Conservation (phyloP, 2,113 vertebrate genomes). For the Brienomyrus longianalis region DNA sequence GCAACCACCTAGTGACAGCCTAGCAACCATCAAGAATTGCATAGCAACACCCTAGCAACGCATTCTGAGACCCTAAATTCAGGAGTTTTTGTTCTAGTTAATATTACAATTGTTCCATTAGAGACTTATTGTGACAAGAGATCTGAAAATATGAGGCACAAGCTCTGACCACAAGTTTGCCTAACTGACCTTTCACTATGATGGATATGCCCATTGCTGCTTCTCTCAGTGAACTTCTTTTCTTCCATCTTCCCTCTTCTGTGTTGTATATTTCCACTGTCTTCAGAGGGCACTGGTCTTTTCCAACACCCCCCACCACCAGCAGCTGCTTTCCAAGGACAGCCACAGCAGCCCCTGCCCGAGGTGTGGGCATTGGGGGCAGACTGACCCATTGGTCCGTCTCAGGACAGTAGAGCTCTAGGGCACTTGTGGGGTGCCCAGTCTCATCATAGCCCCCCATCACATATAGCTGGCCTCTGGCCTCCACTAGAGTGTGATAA, state of each 20-base stretch:
- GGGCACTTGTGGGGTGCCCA: constrained; percentile 69
- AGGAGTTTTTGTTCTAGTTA: too few species aligned
- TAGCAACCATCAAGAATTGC: too few species aligned
- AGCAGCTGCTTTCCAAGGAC: constrained; percentile 88
- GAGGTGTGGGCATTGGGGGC: constrained; percentile 77
- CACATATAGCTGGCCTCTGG: constrained; percentile 82
- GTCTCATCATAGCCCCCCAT: constrained; percentile 85
- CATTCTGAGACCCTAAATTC: too few species aligned
- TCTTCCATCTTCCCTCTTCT: constrained; percentile 93
- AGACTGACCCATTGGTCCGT: constrained; percentile 80
- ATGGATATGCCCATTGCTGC: constrained; percentile 88
- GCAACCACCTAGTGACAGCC: too few species aligned
- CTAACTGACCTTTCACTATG: constrained; percentile 75
- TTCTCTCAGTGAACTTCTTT: constrained; percentile 78
- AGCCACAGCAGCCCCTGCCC: constrained; percentile 78
- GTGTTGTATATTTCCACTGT: constrained; percentile 86
- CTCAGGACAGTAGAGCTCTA: constrained; percentile 88
- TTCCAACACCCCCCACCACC: constrained; percentile 85
- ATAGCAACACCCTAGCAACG: too few species aligned
- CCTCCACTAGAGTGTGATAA: constrained; percentile 80
- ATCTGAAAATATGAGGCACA: not conserved
- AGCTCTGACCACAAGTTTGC: not conserved
- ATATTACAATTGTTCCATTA: not conserved
- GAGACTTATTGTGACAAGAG: not conserved
- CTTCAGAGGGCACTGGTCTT: constrained; percentile 79